Evolutionary conservation across 64 coral and sea anemone species (phyloP), one percentile per base, ranked within the genome.

Genomic region (Montipora foliosa): DNA sequence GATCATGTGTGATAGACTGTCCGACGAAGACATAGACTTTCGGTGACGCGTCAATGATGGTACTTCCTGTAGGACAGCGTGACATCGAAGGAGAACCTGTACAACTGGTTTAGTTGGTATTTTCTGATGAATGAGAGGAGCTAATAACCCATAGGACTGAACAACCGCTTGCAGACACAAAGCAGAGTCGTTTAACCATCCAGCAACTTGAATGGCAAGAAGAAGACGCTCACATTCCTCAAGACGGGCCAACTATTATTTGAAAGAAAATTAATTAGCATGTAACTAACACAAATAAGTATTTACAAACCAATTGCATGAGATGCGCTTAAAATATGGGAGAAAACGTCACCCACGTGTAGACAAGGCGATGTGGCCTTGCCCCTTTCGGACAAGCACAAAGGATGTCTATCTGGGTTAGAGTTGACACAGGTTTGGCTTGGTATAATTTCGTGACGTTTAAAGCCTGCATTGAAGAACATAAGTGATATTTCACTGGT

Each of bases 101-200:
- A 99, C 69, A 74, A 99, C 95, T 45, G 98, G 98, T 99, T 99
- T 99, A 2, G 94, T 88, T 49, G 98, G 92, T 89, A 99, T 90
- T 67, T 96, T 91, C 19, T 94, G 84, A 70, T 99, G 98, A 75
- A 99, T 87, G 49, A 99, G 76, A 12, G 98, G 98, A 16, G 95
- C 95, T 29, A 99, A 62, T 57, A 99, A 58, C 2, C 98, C 98
- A 90, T 99, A 99, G 22, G 92, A 96, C 74, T 96, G 92, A 4
- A 96, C 92, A 84, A 99, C 84, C 6, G 94, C 92, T 83, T 99
- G 98, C 45, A 99, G 81, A 82, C 88, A 91, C 66, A 99, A 37
- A 0, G 92, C 90, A 17, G 84, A 92, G 76, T 99, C 98, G 19
- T 99, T 99, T 20, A 99, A 49, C 98, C 98, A 99, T 1, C 92